Base-by-base conservation (phyloP, 2,888 invertebrate genomes). In the Epinotia ramella region DNA sequence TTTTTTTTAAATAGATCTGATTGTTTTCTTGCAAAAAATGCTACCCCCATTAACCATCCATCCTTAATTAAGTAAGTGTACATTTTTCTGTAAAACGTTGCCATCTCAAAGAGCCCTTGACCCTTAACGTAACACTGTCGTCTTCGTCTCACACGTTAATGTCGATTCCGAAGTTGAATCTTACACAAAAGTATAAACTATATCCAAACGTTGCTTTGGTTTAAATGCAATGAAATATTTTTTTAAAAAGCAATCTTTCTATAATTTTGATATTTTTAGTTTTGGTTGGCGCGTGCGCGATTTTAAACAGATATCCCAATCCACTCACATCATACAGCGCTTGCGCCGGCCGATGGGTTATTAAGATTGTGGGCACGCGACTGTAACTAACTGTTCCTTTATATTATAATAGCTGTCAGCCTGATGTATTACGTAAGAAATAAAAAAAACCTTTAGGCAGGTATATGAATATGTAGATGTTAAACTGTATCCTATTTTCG, bases 321-420 rank as follows among this genome's bases (percentile, higher is more conserved):
- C 66, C 49, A 53, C 28, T 53, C 18, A 11, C 40, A 40, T 40
- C 40, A 2, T 40, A 40, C 53, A 33, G 49, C 64, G 74, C 69
- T 44, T 57, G 64, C 64, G 57, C 13, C 49, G 69, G 64, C 13
- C 49, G 74, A 74, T 74, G 64, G 40, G 59, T 65, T 74, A 57
- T 70, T 59, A 70, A 74, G 74, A 74, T 74, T 49, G 69, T 46
- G 20, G 69, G 69, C 74, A 74, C 74, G 74, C 74, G 74, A 70
- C 73, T 64, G 7, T 3, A 59, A 56, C 40, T 69, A 74, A 74
- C 74, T 59, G 69, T 70, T 46, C 7, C 65, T 59, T 74, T 57
- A 44, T 65, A 57, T 74, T 57, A 44, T 65, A 57, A 46, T 57
- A 65, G 56, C 44, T 57, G 33, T 16, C 66, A 53, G 2, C 40